Evolutionary conservation across 2,888 invertebrate species (phyloP).

Genomic region (Lithosia quadra): DNA sequence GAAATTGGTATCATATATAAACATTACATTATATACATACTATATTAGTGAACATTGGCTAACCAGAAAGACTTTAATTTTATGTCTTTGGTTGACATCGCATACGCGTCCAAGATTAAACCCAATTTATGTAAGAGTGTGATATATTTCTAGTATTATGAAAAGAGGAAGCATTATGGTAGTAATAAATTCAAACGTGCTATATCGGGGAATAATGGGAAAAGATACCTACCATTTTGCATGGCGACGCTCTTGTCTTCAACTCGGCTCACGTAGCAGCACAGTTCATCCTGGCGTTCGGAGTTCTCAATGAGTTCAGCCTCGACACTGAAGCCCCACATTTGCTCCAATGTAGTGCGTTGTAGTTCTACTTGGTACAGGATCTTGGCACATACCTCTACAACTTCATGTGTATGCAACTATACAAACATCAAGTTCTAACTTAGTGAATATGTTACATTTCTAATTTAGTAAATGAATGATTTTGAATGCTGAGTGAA

Average conservation of each 20-base stretch:
- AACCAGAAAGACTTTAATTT: background rate
- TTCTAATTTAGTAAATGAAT: background rate
- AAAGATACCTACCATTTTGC: constrained; percentile 99
- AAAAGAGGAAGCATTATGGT: background rate
- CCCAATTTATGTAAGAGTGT: background rate
- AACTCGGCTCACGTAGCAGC: constrained; percentile 98
- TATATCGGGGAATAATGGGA: constrained; percentile 15
- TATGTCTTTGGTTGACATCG: background rate
- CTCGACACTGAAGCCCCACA: constrained; percentile 99
- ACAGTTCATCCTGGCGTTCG: constrained; percentile 98
- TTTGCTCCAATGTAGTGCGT: constrained; percentile 95
- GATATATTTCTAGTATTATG: background rate
- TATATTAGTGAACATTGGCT: too few species aligned
- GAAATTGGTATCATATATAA: background rate
- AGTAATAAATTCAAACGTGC: background rate
- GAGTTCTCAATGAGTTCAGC: constrained; percentile 98
- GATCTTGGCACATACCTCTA: constrained; percentile 98
- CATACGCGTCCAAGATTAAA: background rate
- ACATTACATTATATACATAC: too few species aligned
- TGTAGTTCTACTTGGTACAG: constrained; percentile 98
- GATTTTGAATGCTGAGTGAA: background rate
- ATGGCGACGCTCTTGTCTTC: constrained; percentile 98
- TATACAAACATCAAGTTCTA: constrained; percentile 66
- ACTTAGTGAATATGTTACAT: background rate
- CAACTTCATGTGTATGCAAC: constrained; percentile 97